phyloP scores from a whole-genome alignment of 2,113 vertebrate species.

The Gavia stellata region DNA sequence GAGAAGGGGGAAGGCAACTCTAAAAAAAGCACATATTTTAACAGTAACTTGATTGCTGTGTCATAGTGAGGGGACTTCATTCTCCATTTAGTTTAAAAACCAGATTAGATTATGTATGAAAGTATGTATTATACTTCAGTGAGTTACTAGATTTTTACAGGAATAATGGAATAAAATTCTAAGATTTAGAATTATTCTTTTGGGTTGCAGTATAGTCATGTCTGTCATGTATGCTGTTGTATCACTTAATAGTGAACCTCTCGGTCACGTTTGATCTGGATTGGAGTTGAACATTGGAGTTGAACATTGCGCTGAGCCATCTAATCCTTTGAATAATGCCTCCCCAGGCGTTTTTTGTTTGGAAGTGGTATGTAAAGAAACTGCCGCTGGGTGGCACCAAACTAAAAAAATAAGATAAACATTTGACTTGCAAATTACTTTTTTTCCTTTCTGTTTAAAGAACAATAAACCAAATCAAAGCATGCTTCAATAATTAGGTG shows the following conservation, averaged over 20 bases:
- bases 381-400: constrained; percentile 53
- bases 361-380: not conserved
- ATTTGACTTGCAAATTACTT: not conserved
- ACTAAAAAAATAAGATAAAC: not conserved
- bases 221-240: not conserved
- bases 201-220: not conserved
- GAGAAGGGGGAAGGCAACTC: not conserved
- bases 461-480: not conserved
- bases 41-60: not conserved
- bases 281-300: not conserved
- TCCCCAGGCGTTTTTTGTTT: not conserved
- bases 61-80: not conserved
- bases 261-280: not conserved
- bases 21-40: not conserved
- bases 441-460: not conserved
- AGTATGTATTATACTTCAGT: not conserved
- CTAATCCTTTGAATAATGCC: not conserved
- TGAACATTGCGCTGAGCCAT: not conserved
- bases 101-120: not conserved
- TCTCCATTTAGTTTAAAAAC: not conserved
- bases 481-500: not conserved
- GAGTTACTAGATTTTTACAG: not conserved
- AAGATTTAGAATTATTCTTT: not conserved
- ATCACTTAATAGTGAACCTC: not conserved
- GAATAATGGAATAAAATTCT: not conserved